A percentile compares a stretch with the other conserved stretches of the same genome.
Conservation (phyloP, 92 coral and sea anemone species). For the Umimayanthus kanabou region DNA sequence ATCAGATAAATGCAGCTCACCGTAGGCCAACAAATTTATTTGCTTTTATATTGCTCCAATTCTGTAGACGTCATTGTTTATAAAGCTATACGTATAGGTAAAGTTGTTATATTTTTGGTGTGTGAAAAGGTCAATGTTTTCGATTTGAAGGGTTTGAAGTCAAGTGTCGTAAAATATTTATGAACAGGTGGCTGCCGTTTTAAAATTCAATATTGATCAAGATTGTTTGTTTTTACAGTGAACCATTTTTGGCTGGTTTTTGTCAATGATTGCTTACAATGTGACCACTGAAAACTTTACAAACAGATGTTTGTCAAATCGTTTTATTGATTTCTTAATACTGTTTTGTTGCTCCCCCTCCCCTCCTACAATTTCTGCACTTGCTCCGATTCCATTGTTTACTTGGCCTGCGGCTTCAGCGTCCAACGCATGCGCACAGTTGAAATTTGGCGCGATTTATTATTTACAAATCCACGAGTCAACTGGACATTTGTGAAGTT, state of each 20-base stretch:
- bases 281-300: not conserved
- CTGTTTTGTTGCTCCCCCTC: not conserved
- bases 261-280: not conserved
- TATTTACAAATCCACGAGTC: constrained; percentile 72
- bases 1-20: no score
- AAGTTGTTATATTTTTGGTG: no score
- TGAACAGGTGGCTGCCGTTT: not conserved
- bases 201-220: not conserved
- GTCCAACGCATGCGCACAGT: constrained; percentile 72
- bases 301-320: not conserved
- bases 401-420: constrained; percentile 16
- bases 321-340: not conserved
- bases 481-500: constrained; percentile 26
- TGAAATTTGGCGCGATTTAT: constrained; percentile 89
- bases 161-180: not conserved
- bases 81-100: no score
- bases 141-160: not conserved
- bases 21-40: no score
- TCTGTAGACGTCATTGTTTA: no score
- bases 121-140: not conserved
- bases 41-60: no score
- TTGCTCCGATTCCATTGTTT: not conserved
- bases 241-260: not conserved
- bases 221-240: not conserved
- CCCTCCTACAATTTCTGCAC: not conserved